A percentile compares a stretch with the other conserved stretches of the same genome.
phyloP scores from a whole-genome alignment of 2,797 vertebrate genomes.

The Amblyopsis hoosieri region DNA sequence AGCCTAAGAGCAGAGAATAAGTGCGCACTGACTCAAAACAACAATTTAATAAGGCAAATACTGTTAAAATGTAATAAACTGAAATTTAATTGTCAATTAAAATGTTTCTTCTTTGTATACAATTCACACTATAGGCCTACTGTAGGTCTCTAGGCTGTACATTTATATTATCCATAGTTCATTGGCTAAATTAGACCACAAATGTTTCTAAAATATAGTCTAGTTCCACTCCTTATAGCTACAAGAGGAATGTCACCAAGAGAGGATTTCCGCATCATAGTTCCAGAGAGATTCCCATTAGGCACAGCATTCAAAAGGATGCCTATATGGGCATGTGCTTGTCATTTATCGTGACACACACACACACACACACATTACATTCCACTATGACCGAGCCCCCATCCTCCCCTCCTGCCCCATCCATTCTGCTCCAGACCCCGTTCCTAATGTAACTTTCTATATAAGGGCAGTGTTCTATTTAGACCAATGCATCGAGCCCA shows the following conservation, averaged over 20 bases:
- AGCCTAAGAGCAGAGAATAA: no score
- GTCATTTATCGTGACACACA: conserved; percentile 22
- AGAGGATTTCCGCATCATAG: conserved; percentile 60
- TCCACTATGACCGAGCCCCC: conserved; percentile 37
- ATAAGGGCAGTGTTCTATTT: conserved; percentile 80
- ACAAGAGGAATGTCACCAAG: conserved; percentile 68
- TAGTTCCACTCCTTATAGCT: conserved; percentile 54
- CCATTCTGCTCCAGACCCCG: conserved; percentile 50
- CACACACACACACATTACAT: conserved; percentile 47
- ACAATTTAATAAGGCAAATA: no score
- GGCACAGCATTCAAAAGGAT: conserved; percentile 31
- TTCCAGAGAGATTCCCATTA: conserved; percentile 53
- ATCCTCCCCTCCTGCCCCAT: conserved; percentile 25
- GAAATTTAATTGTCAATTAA: no score
- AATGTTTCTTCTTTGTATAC: no score
- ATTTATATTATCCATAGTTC: no score
- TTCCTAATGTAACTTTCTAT: conserved; percentile 80
- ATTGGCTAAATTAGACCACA: no score
- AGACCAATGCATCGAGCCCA: conserved; percentile 72
- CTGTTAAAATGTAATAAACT: no score
- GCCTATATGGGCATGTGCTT: neutral
- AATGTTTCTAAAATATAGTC: conserved; percentile 32
- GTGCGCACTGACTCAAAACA: no score
- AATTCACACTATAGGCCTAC: no score
- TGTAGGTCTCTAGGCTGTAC: no score